Evolutionary conservation across 2,797 vertebrate genomes (phyloP).

Genomic region (Chiroxiphia lanceolata): DNA sequence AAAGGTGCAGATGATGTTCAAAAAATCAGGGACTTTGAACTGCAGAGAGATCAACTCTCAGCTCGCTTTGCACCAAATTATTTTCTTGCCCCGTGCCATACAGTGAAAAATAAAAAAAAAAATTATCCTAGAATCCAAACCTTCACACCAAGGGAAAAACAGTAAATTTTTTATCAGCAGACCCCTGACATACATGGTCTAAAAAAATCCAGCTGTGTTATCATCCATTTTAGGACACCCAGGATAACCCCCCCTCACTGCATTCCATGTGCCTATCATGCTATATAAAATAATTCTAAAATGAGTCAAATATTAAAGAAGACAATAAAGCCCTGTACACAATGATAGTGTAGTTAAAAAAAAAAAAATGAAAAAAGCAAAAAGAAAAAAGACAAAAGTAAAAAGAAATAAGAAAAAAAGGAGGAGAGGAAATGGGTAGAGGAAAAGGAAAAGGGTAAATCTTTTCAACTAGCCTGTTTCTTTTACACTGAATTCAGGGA

Average conservation of each 20-base stretch:
- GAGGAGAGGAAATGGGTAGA: fast-evolving
- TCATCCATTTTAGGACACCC: not conserved
- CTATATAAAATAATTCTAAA: not conserved
- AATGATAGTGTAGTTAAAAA: not conserved
- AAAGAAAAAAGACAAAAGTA: not conserved
- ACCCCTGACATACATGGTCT: not conserved
- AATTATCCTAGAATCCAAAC: not conserved
- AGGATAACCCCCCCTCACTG: not conserved
- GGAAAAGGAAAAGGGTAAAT: not conserved
- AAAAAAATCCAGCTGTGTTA: not conserved
- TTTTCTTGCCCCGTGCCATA: not conserved
- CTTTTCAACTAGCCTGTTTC: not conserved
- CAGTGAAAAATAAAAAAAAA: not conserved
- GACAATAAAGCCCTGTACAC: not conserved
- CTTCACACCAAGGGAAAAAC: not conserved
- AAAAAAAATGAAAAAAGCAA: not conserved
- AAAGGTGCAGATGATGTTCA: not conserved
- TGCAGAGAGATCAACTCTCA: not conserved
- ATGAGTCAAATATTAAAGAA: not conserved
- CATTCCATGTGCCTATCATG: not conserved
- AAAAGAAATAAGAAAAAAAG: not conserved
- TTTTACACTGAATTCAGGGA: not conserved
- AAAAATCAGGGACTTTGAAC: not conserved
- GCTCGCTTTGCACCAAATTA: not conserved
- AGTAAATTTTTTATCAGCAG: not conserved